These are phyloP conservation scores for Ashinkailepas kermadecensis DNA, from an alignment of 2,888 invertebrate genomes.

Conservation along the genomic window DNA sequence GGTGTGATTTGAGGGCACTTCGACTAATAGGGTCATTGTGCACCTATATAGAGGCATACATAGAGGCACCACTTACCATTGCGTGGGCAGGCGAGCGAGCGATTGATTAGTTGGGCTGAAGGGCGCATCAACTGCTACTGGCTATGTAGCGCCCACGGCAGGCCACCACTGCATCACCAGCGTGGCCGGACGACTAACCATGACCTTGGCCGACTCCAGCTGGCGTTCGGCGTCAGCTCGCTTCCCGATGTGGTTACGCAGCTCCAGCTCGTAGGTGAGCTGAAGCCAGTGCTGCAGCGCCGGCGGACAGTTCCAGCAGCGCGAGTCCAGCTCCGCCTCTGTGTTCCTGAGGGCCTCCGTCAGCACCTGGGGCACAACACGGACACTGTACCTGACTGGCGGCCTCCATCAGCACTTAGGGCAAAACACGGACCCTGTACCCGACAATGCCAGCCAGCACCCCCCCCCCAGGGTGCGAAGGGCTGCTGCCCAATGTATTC, in stretches of 20 bases:
- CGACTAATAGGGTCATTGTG: too few relatives aligned
- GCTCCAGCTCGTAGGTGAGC: conserved; percentile 91
- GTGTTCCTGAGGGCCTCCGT: conserved; percentile 72
- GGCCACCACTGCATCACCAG: too few relatives aligned
- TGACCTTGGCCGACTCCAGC: conserved; percentile 77
- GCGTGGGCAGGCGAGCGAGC: too few relatives aligned
- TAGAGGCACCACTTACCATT: too few relatives aligned
- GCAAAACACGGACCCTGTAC: neutral
- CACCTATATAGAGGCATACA: too few relatives aligned
- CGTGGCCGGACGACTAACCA: conserved; percentile 52
- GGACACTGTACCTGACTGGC: neutral
- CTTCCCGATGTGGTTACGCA: conserved; percentile 58
- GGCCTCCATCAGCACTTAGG: neutral
- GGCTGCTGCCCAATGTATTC: too few relatives aligned
- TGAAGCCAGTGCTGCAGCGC: conserved; percentile 92
- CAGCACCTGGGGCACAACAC: conserved; percentile 49
- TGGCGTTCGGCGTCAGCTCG: conserved; percentile 73
- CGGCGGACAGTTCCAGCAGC: conserved; percentile 47
- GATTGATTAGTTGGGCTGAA: too few relatives aligned
- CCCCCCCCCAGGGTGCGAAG: too few relatives aligned
- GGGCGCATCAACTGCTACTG: too few relatives aligned
- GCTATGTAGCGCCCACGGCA: too few relatives aligned
- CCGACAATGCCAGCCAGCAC: too few relatives aligned
- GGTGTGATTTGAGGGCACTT: too few relatives aligned
- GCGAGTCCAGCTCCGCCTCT: conserved; percentile 48